Base-by-base conservation (phyloP, 2,888 invertebrate genomes). In the Callosobruchus maculatus region DNA sequence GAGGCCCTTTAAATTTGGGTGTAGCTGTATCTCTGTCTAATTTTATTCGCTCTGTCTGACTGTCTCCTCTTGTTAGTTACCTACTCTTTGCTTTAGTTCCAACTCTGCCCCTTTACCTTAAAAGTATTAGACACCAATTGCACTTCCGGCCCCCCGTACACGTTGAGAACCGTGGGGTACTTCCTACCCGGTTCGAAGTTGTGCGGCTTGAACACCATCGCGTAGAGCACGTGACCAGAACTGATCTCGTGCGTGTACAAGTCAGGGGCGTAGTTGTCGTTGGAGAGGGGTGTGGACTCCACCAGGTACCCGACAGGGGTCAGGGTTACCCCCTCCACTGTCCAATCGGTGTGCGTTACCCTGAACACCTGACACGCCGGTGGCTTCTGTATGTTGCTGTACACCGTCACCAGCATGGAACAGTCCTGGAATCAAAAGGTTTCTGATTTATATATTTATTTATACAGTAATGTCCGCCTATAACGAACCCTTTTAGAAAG, bases 131-230 rank as follows among this genome's bases (percentile, higher is more conserved):
- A 95, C 76, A 99, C 99, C 67, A 98, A 91, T 88, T 99, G 99
- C 71, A 99, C 97, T 86, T 98, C 98, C 0, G 99, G 99, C 0
- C 99, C 99, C 1, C 98, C 99, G 86, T 99, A 99, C 73, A 99
- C 96, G 87, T 97, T 97, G 71, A 99, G 90, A 76, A 99, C 94
- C 20, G 97, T 97, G 0, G 99, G 98, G 88, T 97, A 97, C 76
- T 93, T 92, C 75, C 88, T 86, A 7, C 91, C 91, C 0, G 89
- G 88, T 77, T 90, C 89, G 81, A 91, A 92, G 84, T 92, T 91
- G 83, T 93, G 92, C 0, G 95, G 96, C 83, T 95, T 94, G 88
- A 97, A 97, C 78, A 97, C 93, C 92, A 98, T 95, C 70, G 97
- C 97, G 82, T 94, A 93, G 74, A 95, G 88, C 20, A 90, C 89